A percentile compares a stretch with the other conserved stretches of the same genome.
Evolutionary conservation across 2,888 invertebrate genomes (phyloP).

Genomic region (Steinernema hermaphroditum): DNA sequence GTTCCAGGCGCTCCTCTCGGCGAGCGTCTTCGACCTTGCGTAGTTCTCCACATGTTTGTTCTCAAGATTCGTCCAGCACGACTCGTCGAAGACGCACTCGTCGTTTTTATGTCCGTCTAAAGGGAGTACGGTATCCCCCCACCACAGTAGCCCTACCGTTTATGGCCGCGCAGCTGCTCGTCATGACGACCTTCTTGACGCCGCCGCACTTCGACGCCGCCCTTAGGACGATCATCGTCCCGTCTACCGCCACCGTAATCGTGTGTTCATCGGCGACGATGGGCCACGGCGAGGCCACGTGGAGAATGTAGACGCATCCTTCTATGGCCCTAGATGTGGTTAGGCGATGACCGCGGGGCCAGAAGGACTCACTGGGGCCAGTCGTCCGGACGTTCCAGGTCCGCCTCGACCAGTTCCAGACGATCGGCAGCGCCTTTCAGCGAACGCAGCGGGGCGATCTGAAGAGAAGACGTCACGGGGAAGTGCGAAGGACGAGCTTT

Average conservation of each 20-base stretch:
- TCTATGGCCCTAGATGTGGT: conserved; percentile 42
- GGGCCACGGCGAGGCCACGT: conserved; percentile 54
- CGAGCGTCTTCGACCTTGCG: conserved; percentile 52
- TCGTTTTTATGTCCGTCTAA: conserved; percentile 50
- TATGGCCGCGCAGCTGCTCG: conserved; percentile 67
- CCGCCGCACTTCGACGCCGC: conserved; percentile 67
- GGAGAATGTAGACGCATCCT: conserved; percentile 49
- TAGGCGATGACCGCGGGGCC: background rate
- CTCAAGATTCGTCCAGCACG: conserved; percentile 48
- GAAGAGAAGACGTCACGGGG: background rate
- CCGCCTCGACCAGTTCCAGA: conserved; percentile 70
- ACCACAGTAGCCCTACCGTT: conserved; percentile 44
- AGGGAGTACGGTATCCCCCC: background rate
- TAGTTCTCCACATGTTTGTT: conserved; percentile 43
- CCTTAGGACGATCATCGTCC: conserved; percentile 69
- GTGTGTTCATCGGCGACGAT: conserved; percentile 52
- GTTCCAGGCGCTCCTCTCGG: conserved; percentile 51
- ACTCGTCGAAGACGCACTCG: conserved; percentile 49
- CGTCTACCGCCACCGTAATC: conserved; percentile 69
- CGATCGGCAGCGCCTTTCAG: conserved; percentile 64
- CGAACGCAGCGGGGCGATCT: conserved; percentile 41
- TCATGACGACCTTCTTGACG: conserved; percentile 69
- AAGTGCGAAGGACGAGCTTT: too few species aligned
- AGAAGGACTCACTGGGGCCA: conserved; percentile 62
- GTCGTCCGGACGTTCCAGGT: conserved; percentile 68